Conservation (phyloP, 2,888 invertebrate species). For the Drosophila crucigera region DNA sequence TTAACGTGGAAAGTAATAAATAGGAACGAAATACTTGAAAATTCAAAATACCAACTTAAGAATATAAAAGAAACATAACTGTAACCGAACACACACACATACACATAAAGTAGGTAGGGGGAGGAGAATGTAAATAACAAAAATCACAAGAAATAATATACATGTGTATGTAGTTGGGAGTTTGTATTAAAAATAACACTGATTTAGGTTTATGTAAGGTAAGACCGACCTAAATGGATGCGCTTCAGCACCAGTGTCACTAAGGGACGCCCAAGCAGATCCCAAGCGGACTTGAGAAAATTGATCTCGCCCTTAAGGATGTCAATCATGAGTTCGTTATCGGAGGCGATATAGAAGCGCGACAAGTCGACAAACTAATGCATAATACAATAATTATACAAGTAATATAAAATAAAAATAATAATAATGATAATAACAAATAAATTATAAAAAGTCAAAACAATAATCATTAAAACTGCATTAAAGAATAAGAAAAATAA, state of each 20-base stretch:
- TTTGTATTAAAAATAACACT: constrained; percentile 1
- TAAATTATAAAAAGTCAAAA: constrained; percentile 16
- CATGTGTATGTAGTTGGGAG: constrained; percentile 8
- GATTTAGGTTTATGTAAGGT: constrained; percentile 14
- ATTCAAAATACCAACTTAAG: constrained; percentile 43
- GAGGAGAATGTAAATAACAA: constrained; percentile 16
- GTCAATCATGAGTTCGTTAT: constrained; percentile 99
- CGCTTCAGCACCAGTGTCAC: constrained; percentile 95
- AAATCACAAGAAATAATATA: constrained; percentile 9
- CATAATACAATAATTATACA: constrained; percentile 71
- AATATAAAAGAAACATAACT: constrained; percentile 26
- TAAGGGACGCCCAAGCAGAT: constrained; percentile 97
- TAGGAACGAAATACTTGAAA: constrained; percentile 71
- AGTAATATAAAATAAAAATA: constrained; percentile 24
- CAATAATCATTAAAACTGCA: constrained; percentile 18
- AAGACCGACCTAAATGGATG: constrained; percentile 92
- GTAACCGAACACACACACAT: constrained; percentile 25
- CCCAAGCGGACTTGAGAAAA: constrained; percentile 99
- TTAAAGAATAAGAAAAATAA: constrained; percentile 1
- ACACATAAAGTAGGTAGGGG: constrained; percentile 9
- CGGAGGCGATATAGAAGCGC: constrained; percentile 99
- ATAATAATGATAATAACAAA: constrained; percentile 43
- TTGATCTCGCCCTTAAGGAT: constrained; percentile 98
- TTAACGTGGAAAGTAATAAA: constrained; percentile 54
- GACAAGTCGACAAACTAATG: constrained; percentile 98